phyloP scores from a whole-genome alignment of 2,797 vertebrate genomes.

The Anguilla obscura region DNA sequence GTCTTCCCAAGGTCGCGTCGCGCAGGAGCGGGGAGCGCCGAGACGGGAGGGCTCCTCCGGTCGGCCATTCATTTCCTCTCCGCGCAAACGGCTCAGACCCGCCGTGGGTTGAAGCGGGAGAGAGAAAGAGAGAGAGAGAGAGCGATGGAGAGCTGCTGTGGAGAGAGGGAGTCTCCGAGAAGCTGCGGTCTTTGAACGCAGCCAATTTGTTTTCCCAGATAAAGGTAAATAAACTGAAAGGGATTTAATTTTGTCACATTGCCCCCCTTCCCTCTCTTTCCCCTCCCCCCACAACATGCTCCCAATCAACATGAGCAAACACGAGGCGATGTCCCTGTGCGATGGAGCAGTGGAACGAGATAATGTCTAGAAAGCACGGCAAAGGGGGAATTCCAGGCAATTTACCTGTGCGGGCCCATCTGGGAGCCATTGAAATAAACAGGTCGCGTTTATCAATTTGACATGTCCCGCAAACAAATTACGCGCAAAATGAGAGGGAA shows the following conservation, averaged over 20 bases:
- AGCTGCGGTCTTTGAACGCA: conserved; percentile 48
- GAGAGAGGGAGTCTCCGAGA: conserved; percentile 35
- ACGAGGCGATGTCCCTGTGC: conserved; percentile 31
- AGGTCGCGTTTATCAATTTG: conserved; percentile 51
- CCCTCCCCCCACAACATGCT: neutral
- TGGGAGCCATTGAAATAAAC: conserved; percentile 47
- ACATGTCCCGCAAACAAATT: conserved; percentile 58
- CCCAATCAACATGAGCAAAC: conserved; percentile 16
- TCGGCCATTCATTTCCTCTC: conserved; percentile 43
- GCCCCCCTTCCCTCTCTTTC: conserved; percentile 49
- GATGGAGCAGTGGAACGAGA: conserved; percentile 34
- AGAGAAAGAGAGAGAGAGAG: too few species aligned
- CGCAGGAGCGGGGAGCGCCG: neutral
- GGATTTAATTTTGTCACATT: conserved; percentile 72
- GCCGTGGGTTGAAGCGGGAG: too few species aligned
- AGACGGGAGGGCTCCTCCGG: neutral
- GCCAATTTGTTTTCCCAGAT: conserved; percentile 70
- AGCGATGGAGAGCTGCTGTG: neutral
- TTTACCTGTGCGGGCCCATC: conserved; percentile 29
- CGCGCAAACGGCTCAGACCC: neutral
- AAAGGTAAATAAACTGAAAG: conserved; percentile 71
- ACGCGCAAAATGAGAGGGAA: conserved; percentile 47
- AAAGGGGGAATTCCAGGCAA: conserved; percentile 14
- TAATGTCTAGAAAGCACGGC: conserved; percentile 26
- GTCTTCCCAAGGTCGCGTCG: neutral